Base-by-base conservation (phyloP, 2,113 vertebrate species). In the Ceyx cyanopectus region DNA sequence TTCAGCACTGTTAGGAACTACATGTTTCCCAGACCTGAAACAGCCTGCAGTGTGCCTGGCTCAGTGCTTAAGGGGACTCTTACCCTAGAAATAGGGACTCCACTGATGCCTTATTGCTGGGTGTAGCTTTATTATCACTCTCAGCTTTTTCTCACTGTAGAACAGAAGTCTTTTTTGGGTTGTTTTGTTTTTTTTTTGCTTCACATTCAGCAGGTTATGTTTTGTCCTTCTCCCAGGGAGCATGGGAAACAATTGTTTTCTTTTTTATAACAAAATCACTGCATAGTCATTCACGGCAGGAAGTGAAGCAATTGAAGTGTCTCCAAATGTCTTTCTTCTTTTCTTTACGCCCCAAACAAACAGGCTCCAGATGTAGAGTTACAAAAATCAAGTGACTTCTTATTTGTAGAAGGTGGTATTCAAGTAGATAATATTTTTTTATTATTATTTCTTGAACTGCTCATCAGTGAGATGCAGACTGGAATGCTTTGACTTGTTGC, bases 261-360 rank as follows among this genome's bases (percentile, higher is more conserved):
- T 69, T 85, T 90, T 88, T 87, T 57, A 58, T 80, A 57, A 81
- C 80, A 34, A 70, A 94, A 95, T 95, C 85, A 45, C 83, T 81
- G 78, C 74, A 4, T 27, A 93, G 90, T 93, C 80, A 68, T 90
- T 96, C 86, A 72, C 5, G 26, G 81, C 92, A 96, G 95, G 96
- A 96, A 96, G 93, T 87, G 90, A 90, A 95, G 83, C 92, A 89
- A 90, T 95, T 94, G 72, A 75, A 95, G 54, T 90, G 83, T 94
- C 96, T 95, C 89, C 90, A 96, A 96, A 84, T 92, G 85, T 93
- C 95, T 90, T 90, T 94, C 50, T 77, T 92, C 89, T 87, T 88
- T 83, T 92, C 91, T 89, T 92, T 83, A 48, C 86, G 61, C 93
- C 85, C 87, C 90, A 93, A 93, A 93, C 62, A 93, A 91, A 96